Base-by-base conservation (phyloP, 2,888 invertebrate genomes). In the Sinohyriopsis cumingii region DNA sequence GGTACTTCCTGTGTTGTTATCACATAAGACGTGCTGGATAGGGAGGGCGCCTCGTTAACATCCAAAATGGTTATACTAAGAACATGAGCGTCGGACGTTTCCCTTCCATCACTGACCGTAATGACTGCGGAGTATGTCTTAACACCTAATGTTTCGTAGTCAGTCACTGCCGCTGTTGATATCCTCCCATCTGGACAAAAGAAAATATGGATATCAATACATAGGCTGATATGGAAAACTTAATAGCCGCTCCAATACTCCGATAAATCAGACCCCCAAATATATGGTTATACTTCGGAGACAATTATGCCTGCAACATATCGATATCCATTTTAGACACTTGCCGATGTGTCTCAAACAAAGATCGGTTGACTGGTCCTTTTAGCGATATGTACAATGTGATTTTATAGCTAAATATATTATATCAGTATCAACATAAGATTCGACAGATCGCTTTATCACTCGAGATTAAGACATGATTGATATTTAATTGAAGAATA, bases 61-160 rank as follows among this genome's bases (percentile, higher is more conserved):
- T 78, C 69, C 2, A 61, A 60, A 5, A 80, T 65, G 20, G 62
- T 33, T 9, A 80, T 65, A 0, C 66, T 72, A 5, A 80, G 53
- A n/a, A 25, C 54, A 55, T 68, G 57, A 1, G 78, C 63, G 25
- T 65, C 71, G 0, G 78, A 78, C 19, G 65, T 63, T 24, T 70
- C 71, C 15, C 69, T 60, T 3, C 76, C 76, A 61, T 80, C 78
- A 7, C 71, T 73, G 3, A 80, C 57, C 3, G 69, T 72, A 2
- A 75, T 54, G 15, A 33, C 60, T 12, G 12, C 45, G 12, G 45
- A 12, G 60, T 72, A 76, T 19, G 64, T n/a, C 7, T 63, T 55
- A 19, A n/a, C 60, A 3, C 68, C 24, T 19, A 65, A 55, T 3
- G 69, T 66, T 55, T 73, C 76, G 55, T 61, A 76, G 57, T 73